Conservation (phyloP, 2,797 vertebrate species). For the Aulostomus chinensis region DNA sequence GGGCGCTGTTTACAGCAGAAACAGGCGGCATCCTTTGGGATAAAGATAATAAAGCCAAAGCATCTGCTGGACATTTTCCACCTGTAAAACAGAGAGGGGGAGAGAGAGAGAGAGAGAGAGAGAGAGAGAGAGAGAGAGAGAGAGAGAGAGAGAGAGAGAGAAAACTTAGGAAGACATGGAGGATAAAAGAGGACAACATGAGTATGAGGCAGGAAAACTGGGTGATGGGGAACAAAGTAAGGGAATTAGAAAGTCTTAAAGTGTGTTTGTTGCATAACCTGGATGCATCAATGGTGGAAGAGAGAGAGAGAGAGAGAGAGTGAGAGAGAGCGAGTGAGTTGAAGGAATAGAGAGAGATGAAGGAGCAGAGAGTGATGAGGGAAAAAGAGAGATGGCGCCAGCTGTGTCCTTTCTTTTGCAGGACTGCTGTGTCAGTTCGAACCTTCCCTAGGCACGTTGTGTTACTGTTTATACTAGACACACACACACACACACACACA, state of each 20-base stretch:
- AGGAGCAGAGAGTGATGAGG: too few species aligned
- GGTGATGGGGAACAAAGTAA: background rate
- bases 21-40: constrained; percentile 24
- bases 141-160: background rate
- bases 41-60: constrained; percentile 37
- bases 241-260: constrained; percentile 9
- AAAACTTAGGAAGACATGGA: background rate
- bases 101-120: background rate
- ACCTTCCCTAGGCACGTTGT: constrained; percentile 26
- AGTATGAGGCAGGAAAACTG: constrained; percentile 6
- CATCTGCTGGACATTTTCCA: constrained; percentile 47
- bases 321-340: too few species aligned
- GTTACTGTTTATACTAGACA: constrained; percentile 59
- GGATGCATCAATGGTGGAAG: constrained; percentile 11
- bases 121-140: background rate
- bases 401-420: constrained; percentile 34
- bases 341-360: too few species aligned
- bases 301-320: constrained; percentile 2
- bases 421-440: constrained; percentile 8
- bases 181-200: background rate
- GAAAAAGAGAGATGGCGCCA: constrained; percentile 15
- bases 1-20: constrained; percentile 5
- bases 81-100: constrained; percentile 27
- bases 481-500: constrained; percentile 2
- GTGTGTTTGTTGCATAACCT: constrained; percentile 22